Conservation (phyloP, 1,140 invertebrate species). For the Scaptomyza hsui region DNA sequence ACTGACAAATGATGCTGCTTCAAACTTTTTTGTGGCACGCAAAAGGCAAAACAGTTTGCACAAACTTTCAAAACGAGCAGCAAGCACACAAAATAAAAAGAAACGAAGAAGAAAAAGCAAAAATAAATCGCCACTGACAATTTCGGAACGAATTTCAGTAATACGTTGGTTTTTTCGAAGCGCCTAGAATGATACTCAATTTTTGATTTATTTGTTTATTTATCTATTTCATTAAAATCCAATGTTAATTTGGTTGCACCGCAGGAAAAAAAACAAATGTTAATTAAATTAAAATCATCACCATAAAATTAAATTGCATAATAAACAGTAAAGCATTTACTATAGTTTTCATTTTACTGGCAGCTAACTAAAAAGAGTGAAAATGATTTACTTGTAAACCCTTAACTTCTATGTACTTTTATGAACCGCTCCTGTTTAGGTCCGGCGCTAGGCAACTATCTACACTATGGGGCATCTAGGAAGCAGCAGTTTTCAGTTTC, state of each 20-base stretch:
- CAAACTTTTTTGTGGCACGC: constrained; percentile 65
- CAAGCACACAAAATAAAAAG: constrained; percentile 12
- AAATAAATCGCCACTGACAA: constrained; percentile 44
- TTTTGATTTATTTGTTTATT: background rate
- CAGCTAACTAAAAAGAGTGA: background rate
- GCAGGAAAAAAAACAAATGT: background rate
- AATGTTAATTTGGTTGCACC: background rate
- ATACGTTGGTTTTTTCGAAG: background rate
- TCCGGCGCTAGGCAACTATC: background rate
- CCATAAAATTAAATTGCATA: background rate
- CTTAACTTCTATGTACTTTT: background rate
- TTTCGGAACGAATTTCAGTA: constrained; percentile 2
- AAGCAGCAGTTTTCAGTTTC: constrained; percentile 38
- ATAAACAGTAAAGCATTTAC: background rate
- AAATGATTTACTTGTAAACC: too few relatives aligned
- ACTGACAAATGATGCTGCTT: constrained; percentile 81
- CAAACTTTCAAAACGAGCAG: constrained; percentile 56
- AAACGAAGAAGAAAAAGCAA: constrained; percentile 21
- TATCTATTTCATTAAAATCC: too few relatives aligned
- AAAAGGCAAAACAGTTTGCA: constrained; percentile 79
- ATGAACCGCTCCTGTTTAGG: constrained; percentile 49
- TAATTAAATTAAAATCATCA: background rate
- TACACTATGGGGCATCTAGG: constrained; percentile 16
- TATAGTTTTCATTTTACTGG: background rate
- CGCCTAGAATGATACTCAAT: background rate